Percentiles rank a stretch among this genome's conserved stretches.
Evolutionary conservation across 2,113 vertebrate species (phyloP).

Genomic region (Psilopsiagon aymara): DNA sequence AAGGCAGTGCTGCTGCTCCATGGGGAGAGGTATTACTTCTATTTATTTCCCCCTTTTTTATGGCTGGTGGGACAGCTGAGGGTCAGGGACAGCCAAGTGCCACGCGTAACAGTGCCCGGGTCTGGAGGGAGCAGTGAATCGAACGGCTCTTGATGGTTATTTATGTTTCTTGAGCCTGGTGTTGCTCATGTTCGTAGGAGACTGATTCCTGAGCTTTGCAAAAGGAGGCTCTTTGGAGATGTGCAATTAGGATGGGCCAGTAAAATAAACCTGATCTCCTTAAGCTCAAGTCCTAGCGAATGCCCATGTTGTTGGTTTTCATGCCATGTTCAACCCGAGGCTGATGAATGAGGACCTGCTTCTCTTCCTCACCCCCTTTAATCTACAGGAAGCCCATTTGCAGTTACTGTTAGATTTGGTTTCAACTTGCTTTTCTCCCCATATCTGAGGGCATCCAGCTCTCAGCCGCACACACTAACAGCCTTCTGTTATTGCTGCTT

Average conservation of each 20-base stretch:
- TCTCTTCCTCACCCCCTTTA: neutral
- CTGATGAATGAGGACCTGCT: neutral
- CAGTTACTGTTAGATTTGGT: neutral
- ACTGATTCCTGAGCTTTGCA: neutral
- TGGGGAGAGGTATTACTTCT: neutral
- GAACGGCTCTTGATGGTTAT: neutral
- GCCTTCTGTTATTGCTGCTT: neutral
- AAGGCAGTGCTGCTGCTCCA: neutral
- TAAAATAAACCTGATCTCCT: neutral
- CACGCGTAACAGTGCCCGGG: neutral
- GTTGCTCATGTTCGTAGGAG: rapidly evolving
- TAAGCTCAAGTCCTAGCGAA: neutral
- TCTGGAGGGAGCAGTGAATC: neutral
- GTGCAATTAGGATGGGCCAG: neutral
- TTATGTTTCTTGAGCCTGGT: neutral
- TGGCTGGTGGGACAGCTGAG: slow-evolving; percentile 34
- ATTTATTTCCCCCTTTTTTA: neutral
- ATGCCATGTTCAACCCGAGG: rapidly evolving
- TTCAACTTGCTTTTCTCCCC: neutral
- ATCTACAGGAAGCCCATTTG: neutral
- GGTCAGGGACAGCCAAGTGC: neutral
- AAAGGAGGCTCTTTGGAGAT: neutral
- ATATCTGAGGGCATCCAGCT: neutral
- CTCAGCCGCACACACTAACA: rapidly evolving
- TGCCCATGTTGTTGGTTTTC: neutral